A percentile compares a stretch with the other conserved stretches of the same genome.
Conservation (phyloP, 2,113 vertebrate species). For the Capricornis sumatraensis region DNA sequence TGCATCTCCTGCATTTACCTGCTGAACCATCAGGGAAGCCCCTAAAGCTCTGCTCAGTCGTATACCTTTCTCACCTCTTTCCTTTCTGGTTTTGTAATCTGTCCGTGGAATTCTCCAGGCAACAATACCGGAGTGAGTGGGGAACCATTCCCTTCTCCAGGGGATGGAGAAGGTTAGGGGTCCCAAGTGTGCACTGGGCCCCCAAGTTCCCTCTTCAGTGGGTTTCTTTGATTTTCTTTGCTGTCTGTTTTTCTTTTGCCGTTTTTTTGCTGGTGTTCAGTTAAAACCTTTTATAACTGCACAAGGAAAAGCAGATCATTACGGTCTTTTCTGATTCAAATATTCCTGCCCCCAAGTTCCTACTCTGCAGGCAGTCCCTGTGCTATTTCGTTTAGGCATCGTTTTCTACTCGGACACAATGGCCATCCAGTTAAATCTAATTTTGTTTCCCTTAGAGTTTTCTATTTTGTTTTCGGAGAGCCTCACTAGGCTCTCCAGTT, state of each 20-base stretch:
- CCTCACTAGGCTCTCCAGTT: neutral
- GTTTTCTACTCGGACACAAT: neutral
- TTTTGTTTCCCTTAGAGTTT: neutral
- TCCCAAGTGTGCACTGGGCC: neutral
- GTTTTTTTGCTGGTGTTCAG: neutral
- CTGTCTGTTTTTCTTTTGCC: neutral
- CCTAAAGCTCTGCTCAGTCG: neutral
- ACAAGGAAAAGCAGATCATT: neutral
- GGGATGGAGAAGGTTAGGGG: neutral
- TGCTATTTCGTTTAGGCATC: neutral
- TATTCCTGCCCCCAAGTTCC: neutral
- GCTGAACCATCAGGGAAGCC: neutral
- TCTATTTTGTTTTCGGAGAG: neutral
- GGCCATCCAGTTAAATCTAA: neutral
- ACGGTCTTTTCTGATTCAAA: neutral
- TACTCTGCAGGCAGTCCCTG: neutral
- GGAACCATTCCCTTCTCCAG: neutral
- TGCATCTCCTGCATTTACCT: neutral
- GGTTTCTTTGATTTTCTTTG: neutral
- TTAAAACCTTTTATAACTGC: neutral
- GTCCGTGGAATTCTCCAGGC: neutral
- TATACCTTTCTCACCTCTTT: neutral
- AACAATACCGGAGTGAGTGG: neutral
- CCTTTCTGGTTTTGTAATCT: neutral
- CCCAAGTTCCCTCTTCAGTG: neutral